A percentile compares a stretch with the other conserved stretches of the same genome.
Evolutionary conservation across 2,888 invertebrate genomes (phyloP).

Genomic region (Melipona beecheii): DNA sequence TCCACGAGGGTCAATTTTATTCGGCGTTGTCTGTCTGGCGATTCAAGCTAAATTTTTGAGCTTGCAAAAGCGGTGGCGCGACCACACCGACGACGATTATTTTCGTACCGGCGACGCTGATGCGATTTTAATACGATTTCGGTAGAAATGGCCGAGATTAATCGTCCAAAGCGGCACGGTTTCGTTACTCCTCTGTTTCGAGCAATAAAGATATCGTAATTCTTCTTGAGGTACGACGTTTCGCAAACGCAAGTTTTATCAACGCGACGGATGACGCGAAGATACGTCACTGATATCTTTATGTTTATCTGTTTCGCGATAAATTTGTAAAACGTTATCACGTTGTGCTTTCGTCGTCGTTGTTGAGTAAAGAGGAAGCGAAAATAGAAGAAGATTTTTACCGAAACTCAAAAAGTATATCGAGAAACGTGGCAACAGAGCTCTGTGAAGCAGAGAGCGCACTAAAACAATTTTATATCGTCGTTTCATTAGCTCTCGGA

Average conservation of each 20-base stretch:
- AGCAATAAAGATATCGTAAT: background rate
- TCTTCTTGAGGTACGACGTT: background rate
- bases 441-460: no score
- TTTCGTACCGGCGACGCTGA: background rate
- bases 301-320: no score
- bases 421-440: background rate
- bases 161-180: background rate
- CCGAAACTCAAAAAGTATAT: background rate
- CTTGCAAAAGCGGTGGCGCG: background rate
- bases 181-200: background rate
- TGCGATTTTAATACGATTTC: background rate
- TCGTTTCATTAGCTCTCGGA: background rate
- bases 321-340: no score
- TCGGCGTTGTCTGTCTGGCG: no score
- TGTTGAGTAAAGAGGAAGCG: background rate
- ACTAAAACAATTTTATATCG: slow-evolving; percentile 6
- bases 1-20: no score
- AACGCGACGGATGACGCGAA: no score
- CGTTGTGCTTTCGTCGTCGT: background rate
- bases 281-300: no score
- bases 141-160: background rate
- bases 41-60: no score
- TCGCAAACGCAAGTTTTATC: background rate
- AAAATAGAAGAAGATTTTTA: background rate
- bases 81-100: background rate